phyloP scores from a whole-genome alignment of 2,113 vertebrate species.

The Puffinus mauretanicus region DNA sequence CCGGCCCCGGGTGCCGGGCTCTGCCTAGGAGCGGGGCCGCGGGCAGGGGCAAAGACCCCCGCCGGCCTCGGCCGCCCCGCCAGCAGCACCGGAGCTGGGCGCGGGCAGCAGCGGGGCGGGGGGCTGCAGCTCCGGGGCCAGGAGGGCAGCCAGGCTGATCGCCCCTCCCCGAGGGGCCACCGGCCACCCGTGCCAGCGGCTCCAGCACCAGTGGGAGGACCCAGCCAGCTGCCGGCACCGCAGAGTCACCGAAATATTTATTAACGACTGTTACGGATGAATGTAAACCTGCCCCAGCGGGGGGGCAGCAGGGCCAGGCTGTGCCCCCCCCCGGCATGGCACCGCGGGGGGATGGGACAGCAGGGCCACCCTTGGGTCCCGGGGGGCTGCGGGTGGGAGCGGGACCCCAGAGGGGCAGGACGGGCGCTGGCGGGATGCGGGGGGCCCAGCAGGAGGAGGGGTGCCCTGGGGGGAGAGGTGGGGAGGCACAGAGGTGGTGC shows the following conservation, averaged over 20 bases:
- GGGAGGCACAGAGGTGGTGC: background rate
- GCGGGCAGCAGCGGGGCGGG: background rate
- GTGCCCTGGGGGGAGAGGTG: background rate
- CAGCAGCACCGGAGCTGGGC: background rate
- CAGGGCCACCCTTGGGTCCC: background rate
- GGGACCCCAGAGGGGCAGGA: background rate
- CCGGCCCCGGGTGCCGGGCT: background rate
- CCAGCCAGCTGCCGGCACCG: background rate
- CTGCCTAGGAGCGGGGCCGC: background rate
- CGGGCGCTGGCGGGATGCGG: background rate
- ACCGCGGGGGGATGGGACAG: background rate
- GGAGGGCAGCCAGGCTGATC: background rate
- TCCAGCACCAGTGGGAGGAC: background rate
- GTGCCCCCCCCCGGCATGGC: background rate
- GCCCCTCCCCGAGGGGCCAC: background rate
- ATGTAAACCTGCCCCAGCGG: slow-evolving; percentile 12
- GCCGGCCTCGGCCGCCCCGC: background rate
- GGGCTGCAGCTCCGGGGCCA: background rate
- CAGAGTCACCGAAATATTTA: slow-evolving; percentile 65
- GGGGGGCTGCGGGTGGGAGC: background rate
- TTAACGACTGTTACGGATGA: slow-evolving; percentile 73
- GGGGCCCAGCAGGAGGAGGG: slow-evolving; percentile 24
- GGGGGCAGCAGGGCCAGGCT: background rate
- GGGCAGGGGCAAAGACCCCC: background rate
- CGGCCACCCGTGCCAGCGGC: background rate